Conservation (phyloP, 2,113 vertebrate species). For the Nycticebus coucang region DNA sequence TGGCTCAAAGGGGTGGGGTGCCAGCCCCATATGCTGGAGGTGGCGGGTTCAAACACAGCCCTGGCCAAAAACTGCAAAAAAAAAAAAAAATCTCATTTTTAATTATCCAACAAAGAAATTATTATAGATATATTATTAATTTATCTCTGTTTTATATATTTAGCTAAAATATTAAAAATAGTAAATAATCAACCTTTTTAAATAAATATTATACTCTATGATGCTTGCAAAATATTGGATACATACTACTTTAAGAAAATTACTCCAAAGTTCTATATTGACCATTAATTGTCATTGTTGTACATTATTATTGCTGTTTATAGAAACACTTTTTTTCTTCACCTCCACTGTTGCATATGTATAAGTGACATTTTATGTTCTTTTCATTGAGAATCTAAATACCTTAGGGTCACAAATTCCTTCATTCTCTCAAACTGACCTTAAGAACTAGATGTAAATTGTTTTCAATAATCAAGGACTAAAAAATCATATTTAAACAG, state of each 20-base stretch:
- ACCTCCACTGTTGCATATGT: not conserved
- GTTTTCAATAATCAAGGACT: not conserved
- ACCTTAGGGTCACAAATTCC: not conserved
- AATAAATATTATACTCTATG: not conserved
- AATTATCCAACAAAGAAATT: not conserved
- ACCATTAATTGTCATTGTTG: not conserved
- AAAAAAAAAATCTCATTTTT: not conserved
- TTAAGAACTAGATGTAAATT: not conserved
- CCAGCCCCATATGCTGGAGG: too few relatives aligned
- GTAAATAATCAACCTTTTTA: not conserved
- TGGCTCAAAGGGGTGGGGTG: too few relatives aligned
- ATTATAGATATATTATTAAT: not conserved
- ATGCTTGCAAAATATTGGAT: not conserved
- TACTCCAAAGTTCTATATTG: not conserved
- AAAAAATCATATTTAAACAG: not conserved
- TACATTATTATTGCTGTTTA: not conserved
- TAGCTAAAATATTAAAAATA: not conserved
- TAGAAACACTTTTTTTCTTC: not conserved
- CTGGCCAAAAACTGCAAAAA: too few relatives aligned
- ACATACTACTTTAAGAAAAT: constrained; percentile 3
- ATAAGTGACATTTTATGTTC: not conserved
- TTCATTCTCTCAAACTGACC: not conserved
- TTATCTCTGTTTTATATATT: not conserved
- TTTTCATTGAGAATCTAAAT: not conserved
- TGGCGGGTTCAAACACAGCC: too few relatives aligned